phyloP scores from a whole-genome alignment of 1,140 invertebrate genomes.

The Melanaphis sacchari region DNA sequence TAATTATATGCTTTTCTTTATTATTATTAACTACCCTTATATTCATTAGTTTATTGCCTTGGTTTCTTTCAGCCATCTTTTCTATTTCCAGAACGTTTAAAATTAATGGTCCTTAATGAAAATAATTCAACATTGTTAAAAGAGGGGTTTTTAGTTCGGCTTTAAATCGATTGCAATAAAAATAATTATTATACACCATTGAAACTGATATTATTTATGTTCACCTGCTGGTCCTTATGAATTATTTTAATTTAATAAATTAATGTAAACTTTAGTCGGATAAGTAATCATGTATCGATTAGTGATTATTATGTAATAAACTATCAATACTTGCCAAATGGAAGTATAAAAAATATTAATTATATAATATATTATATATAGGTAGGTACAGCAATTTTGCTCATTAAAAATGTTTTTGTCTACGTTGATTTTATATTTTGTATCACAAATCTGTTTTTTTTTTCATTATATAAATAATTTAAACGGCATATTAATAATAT shows the following conservation, averaged over 20 bases:
- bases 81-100: background rate
- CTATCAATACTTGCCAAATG: no score
- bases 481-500: background rate
- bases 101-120: conserved; percentile 41
- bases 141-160: background rate
- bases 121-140: conserved; percentile 27
- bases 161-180: background rate
- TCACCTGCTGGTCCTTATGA: background rate
- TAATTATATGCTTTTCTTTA: background rate
- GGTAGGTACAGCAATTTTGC: background rate
- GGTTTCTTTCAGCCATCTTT: background rate
- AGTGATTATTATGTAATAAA: no score
- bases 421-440: no score
- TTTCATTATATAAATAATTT: background rate
- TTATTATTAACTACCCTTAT: conserved; percentile 33
- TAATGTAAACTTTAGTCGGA: background rate
- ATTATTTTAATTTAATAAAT: background rate
- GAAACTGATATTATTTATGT: background rate
- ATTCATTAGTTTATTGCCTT: conserved; percentile 40
- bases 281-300: background rate
- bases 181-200: background rate
- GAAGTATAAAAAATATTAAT: background rate
- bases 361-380: background rate
- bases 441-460: no score
- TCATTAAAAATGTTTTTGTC: background rate